These are phyloP conservation scores for Lepidurus packardi DNA, from an alignment of 1,140 invertebrate genomes.

Conservation along the genomic window DNA sequence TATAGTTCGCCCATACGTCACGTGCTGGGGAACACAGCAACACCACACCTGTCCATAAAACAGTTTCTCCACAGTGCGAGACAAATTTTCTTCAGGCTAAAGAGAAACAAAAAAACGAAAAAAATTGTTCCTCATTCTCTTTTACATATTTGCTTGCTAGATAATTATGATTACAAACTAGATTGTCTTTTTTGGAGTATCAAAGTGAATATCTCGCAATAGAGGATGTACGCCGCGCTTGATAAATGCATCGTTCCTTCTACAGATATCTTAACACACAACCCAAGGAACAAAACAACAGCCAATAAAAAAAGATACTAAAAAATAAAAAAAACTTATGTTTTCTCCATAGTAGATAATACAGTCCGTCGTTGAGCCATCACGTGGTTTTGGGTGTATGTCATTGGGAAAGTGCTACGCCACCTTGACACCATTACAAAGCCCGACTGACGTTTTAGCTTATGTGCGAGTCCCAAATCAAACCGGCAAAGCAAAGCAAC, in stretches of 20 bases:
- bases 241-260: background rate
- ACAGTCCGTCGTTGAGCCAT: conserved; percentile 13
- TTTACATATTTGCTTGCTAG: too few species aligned
- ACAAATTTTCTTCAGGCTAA: background rate
- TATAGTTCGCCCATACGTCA: background rate
- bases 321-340: background rate
- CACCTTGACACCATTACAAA: conserved; percentile 21
- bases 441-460: background rate
- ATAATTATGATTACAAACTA: too few species aligned
- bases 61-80: background rate
- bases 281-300: background rate
- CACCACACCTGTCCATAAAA: background rate
- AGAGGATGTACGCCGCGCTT: too few species aligned
- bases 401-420: conserved; percentile 21
- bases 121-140: too few species aligned
- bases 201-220: too few species aligned
- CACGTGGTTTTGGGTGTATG: conserved; percentile 5
- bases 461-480: background rate
- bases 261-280: background rate
- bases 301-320: background rate
- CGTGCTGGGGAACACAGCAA: background rate
- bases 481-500: background rate
- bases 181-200: too few species aligned
- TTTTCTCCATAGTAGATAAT: background rate
- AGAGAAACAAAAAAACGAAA: too few species aligned